These are phyloP conservation scores for Habroteleia sp. DNA, from an alignment of 2,888 invertebrate species.

Conservation along the genomic window DNA sequence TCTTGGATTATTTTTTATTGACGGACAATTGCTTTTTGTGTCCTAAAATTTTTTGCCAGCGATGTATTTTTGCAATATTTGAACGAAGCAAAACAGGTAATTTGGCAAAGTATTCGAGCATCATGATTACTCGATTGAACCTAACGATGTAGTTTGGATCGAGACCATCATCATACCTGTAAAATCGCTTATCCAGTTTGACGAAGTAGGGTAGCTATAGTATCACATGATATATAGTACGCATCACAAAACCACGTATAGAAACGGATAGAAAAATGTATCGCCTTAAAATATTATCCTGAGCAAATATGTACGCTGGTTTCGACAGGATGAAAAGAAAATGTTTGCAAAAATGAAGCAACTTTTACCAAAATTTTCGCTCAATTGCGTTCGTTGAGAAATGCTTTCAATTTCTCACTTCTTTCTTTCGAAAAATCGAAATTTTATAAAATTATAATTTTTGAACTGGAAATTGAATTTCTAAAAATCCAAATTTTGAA, in stretches of 20 bases:
- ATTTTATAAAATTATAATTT: too few relatives aligned
- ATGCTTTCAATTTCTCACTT: too few relatives aligned
- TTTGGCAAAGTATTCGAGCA: conserved; percentile 48
- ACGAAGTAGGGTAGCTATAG: conserved; percentile 30
- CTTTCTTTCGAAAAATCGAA: too few relatives aligned
- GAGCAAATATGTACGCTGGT: conserved; percentile 31
- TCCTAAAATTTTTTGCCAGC: not conserved
- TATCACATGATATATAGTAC: conserved; percentile 36
- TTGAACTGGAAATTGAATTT: too few relatives aligned
- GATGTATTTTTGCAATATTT: conserved; percentile 24
- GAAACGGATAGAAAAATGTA: conserved; percentile 34
- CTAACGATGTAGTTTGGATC: conserved; percentile 49
- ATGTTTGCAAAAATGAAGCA: too few relatives aligned
- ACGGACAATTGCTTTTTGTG: conserved; percentile 4
- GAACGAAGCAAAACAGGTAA: conserved; percentile 31
- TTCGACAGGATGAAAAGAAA: conserved; percentile 18
- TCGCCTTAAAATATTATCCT: conserved; percentile 42
- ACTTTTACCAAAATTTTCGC: too few relatives aligned
- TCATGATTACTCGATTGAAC: conserved; percentile 53
- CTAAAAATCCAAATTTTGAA: too few relatives aligned
- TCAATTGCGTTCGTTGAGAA: too few relatives aligned
- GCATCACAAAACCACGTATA: conserved; percentile 14
- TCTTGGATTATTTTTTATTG: conserved; percentile 10
- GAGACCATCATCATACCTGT: conserved; percentile 48
- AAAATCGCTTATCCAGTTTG: conserved; percentile 53